Evolutionary conservation across 2,888 invertebrate genomes (phyloP).

Genomic region (Thysanoteuthis rhombus): DNA sequence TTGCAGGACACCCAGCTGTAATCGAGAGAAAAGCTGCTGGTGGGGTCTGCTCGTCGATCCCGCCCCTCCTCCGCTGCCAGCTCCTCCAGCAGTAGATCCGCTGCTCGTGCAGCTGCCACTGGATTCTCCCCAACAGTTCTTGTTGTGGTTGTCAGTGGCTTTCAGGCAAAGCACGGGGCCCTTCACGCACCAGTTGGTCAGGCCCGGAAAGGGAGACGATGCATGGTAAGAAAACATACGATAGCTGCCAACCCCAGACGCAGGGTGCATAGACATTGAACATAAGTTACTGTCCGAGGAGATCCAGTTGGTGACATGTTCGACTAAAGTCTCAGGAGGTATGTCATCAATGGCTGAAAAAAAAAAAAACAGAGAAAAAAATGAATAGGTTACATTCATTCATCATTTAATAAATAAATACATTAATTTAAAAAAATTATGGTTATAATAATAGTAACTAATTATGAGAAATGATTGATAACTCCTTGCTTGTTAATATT

Average conservation of each 20-base stretch:
- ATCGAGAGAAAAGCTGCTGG: slow-evolving; percentile 40
- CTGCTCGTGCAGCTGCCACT: neutral
- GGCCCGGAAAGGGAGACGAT: slow-evolving; percentile 54
- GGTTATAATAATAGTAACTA: too few species aligned
- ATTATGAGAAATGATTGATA: too few species aligned
- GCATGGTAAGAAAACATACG: slow-evolving; percentile 23
- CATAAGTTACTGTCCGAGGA: slow-evolving; percentile 56
- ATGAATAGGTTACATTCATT: neutral
- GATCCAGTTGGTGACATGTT: slow-evolving; percentile 59
- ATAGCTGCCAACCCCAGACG: slow-evolving; percentile 54
- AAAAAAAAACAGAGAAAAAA: neutral
- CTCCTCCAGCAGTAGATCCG: too few species aligned
- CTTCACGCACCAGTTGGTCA: slow-evolving; percentile 60
- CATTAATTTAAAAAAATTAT: too few species aligned
- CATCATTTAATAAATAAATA: too few species aligned
- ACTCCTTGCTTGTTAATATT: too few species aligned
- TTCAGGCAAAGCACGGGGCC: slow-evolving; percentile 49
- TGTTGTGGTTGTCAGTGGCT: slow-evolving; percentile 15
- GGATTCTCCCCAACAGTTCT: slow-evolving; percentile 21
- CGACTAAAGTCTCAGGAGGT: slow-evolving; percentile 50
- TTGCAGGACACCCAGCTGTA: slow-evolving; percentile 55
- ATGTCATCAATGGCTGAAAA: slow-evolving; percentile 36
- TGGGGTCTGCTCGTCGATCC: neutral
- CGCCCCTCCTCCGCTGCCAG: too few species aligned
- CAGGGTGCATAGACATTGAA: slow-evolving; percentile 58